Base-by-base conservation (phyloP, 2,797 vertebrate species). In the Sparidentex hasta region DNA sequence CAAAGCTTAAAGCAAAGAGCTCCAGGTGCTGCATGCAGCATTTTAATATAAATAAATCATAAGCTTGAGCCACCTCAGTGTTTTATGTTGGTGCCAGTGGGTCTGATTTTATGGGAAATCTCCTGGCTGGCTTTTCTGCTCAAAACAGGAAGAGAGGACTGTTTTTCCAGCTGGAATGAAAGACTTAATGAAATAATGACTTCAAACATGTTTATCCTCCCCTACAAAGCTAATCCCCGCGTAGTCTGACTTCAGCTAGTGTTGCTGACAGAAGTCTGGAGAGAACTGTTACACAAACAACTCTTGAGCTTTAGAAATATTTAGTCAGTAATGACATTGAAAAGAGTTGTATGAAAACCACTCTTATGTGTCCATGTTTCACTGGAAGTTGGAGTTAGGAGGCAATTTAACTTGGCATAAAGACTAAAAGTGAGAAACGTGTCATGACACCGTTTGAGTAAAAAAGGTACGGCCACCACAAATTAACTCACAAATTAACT, bases 21-120 rank as follows among this genome's bases (percentile, higher is more conserved):
- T 56, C 1, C 5, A 46, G 20, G 59, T 2, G 29, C 43, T 44
- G 23, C 41, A 33, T 3, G 43, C 14, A 81, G 47, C 44, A 46
- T 66, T 88, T 85, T 61, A 78, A 52, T 58, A 86, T 81, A 18
- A 84, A 88, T 87, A 82, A 84, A 85, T 81, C n/a, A 87, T 62
- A 8, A 33, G 29, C 29, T 21, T 57, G 71, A 17, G 48, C 64
- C 70, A 81, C 58, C 47, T 64, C 66, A 59, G 62, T 2, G 0
- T 61, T 84, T 77, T 66, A 27, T 50, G 18, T 65, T 7, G 4
- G 18, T 71, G 75, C 71, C 61, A 63, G 59, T 18, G 74, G 48
- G 83, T 81, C 52, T 57, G 59, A 58, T 48, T 82, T 83, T 41
- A 61, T 58, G 44, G 38, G 71, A 74, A 76, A 76, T 78, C 43